These are phyloP conservation scores for Drosophila quinaria DNA, from an alignment of 2,888 invertebrate genomes.

Conservation along the genomic window DNA sequence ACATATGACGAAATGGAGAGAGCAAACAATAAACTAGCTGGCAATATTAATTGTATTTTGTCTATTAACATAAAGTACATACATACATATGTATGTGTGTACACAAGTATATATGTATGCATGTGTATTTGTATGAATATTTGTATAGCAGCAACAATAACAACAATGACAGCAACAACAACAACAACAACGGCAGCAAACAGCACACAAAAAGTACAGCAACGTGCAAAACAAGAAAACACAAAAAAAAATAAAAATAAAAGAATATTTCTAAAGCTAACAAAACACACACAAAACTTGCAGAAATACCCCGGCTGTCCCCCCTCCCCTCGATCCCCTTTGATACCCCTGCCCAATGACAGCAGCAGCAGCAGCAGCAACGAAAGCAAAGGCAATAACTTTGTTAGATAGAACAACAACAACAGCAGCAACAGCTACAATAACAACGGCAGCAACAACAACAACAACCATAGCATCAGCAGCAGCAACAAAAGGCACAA, in stretches of 20 bases:
- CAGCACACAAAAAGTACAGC: conserved; percentile 69
- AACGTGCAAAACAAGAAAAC: conserved; percentile 71
- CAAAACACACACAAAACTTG: conserved; percentile 79
- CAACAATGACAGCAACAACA: conserved; percentile 10
- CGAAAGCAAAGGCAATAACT: conserved; percentile 70
- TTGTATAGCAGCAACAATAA: conserved; percentile 52
- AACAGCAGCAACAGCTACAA: conserved; percentile 47
- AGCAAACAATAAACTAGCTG: conserved; percentile 67
- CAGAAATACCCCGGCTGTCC: conserved; percentile 71
- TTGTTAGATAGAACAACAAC: conserved; percentile 77
- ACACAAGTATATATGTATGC: conserved; percentile 1
- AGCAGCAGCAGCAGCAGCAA: conserved; percentile 56
- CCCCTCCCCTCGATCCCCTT: conserved; percentile 1
- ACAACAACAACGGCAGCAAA: conserved; percentile 19
- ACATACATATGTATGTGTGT: conserved; percentile 5
- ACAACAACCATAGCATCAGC: conserved; percentile 40
- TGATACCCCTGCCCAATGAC: conserved; percentile 55
- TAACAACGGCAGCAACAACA: conserved; percentile 30
- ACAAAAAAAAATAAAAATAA: conserved; percentile 54
- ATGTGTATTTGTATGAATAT: conserved; percentile 38
- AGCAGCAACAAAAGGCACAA: conserved; percentile 64
- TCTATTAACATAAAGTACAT: conserved; percentile 76
- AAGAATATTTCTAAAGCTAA: conserved; percentile 77
- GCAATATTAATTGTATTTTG: conserved; percentile 76
- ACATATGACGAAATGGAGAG: conserved; percentile 32